Conservation (phyloP, 30 jellyfish, hydroid and myxozoan genomes). For the Chironex yamaguchii region DNA sequence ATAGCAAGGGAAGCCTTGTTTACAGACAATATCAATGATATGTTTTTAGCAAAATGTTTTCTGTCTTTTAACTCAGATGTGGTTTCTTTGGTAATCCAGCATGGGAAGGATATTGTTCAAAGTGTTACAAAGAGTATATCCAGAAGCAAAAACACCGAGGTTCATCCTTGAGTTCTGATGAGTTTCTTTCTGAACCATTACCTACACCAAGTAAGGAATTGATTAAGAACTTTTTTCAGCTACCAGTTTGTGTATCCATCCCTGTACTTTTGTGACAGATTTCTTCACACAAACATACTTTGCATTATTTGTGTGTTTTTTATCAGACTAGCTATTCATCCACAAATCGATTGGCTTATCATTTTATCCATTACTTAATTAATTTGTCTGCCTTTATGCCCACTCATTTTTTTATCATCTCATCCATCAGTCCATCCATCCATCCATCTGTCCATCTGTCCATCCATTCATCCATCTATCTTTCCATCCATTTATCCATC, state of each 20-base stretch:
- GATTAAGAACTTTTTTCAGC: no score
- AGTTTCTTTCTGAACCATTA: slow-evolving; percentile 77
- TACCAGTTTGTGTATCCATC: no score
- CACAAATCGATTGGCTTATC: no score
- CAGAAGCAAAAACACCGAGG: slow-evolving; percentile 64
- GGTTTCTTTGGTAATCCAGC: slow-evolving; percentile 97
- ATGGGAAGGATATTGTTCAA: slow-evolving; percentile 99
- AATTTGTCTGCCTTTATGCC: no score
- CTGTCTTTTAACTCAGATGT: slow-evolving; percentile 59
- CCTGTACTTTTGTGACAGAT: no score
- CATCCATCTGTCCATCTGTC: no score
- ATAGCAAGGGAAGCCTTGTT: no score
- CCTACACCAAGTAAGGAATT: slow-evolving; percentile 80
- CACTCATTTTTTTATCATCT: no score
- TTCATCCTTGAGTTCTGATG: slow-evolving; percentile 83
- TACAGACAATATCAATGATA: not conserved
- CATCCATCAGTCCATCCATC: no score
- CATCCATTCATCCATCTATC: no score
- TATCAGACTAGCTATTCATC: not conserved
- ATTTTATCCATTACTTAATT: not conserved
- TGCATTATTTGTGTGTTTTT: not conserved
- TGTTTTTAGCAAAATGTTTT: not conserved
- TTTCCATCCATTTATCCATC: no score
- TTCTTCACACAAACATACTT: no score
- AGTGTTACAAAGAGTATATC: slow-evolving; percentile 81